Conservation (phyloP, 2,797 vertebrate species). For the Tapera naevia region DNA sequence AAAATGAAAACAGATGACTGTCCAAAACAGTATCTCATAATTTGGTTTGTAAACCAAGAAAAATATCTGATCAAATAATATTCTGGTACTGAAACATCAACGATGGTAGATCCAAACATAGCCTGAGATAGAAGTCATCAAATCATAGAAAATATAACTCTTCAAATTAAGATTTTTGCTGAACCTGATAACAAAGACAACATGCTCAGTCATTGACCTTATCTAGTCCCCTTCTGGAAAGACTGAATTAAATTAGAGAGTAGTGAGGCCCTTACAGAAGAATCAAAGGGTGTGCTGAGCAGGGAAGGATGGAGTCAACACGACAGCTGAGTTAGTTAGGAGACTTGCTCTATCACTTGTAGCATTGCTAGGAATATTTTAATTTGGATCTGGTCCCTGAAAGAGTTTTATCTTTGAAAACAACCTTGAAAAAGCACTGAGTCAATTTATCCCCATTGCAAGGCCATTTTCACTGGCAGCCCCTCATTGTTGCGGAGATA, state of each 20-base stretch:
- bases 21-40: not conserved
- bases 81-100: not conserved
- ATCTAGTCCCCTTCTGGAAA: not conserved
- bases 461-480: not conserved
- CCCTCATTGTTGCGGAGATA: not conserved
- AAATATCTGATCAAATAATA: not conserved
- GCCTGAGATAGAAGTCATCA: rapidly evolving
- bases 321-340: not conserved
- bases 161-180: not conserved
- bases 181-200: not conserved
- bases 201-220: not conserved
- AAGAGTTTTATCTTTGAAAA: not conserved
- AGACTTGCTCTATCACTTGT: not conserved
- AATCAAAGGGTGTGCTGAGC: not conserved
- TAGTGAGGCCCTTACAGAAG: not conserved
- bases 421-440: not conserved
- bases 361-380: not conserved
- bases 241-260: not conserved
- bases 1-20: not conserved
- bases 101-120: not conserved
- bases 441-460: not conserved
- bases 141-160: not conserved
- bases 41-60: not conserved
- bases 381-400: not conserved
- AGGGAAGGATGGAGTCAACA: not conserved